Evolutionary conservation across 2,888 invertebrate genomes (phyloP), one percentile per base, ranked within the genome.

Genomic region (Acanthopleura granulata): DNA sequence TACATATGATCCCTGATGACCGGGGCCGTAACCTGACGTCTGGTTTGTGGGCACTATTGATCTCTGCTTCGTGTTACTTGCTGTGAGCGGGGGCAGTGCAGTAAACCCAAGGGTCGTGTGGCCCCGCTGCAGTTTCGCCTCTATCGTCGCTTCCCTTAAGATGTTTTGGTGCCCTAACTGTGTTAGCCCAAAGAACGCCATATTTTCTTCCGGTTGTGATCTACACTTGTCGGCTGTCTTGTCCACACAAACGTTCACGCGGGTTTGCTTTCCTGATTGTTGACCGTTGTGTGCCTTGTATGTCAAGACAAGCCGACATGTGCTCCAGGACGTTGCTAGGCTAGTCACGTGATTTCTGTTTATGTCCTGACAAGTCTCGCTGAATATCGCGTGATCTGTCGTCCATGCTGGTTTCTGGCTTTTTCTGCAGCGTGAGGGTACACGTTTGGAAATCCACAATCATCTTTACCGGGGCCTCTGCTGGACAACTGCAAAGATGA

Each of bases 161-260:
- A 85, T 80, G 79, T 89, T 87, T 76, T 90, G 90, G 72, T 89
- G 89, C 0, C 90, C 90, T 4, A 89, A 76, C 49, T 87, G 87
- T 9, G 89, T 86, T 0, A 89, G 71, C 40, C 88, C 89, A 77
- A 90, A 90, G 76, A 89, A 89, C 49, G 90, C 83, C 90, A 90
- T 90, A 62, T 18, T 78, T 40, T 9, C 62, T 22, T 27, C 16
- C 72, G 11, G 16, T 15, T 25, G 14, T 15, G 40, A 61, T 16
- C 29, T 16, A 62, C 27, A 49, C 40, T 49, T 51, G 14, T n/a
- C 73, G 18, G 72, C 49, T 18, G 49, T 62, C 40, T 27, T 16
- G 73, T 40, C 25, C 3, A 72, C 25, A 25, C n/a, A 49, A 49
- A 22, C 14, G 30, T 50, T 16, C 25, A n/a, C 49, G 15, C 51